Evolutionary conservation across 1,140 invertebrate genomes (phyloP), one percentile per base, ranked within the genome.

Genomic region (Brachionus rubens): DNA sequence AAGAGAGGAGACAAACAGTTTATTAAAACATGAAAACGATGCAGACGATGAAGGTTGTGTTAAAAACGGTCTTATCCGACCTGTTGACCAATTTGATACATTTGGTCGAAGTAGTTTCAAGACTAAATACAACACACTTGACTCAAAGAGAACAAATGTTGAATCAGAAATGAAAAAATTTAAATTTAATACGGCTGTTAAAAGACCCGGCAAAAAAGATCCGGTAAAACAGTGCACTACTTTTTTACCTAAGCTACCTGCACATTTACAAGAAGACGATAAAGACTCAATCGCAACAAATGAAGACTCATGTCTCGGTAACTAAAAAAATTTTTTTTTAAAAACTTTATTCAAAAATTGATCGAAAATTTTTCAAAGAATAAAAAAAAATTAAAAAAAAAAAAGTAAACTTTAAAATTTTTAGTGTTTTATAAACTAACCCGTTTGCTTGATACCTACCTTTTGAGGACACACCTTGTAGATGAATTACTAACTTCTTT

Each of bases 81-180:
- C 54, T 59, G 54, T 59, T 10, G 59, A 65, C 19, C 5, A 46
- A 3, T 46, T 46, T 14, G n/a, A 46, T 10, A 43, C 36, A 3
- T 65, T 43, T 65, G 59, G 59, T 43, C 33, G 59, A 14, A 65
- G 40, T 26, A 65, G 59, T 26, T 65, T 65, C 5, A 65, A 65
- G n/a, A 65, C 21, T 0, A 65, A 65, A 16, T 65, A 43, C 40
- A 65, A 65, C 4, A 65, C 36, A 9, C 14, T 65, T 36, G 40
- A 65, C n/a, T 46, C 43, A 6, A 65, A 43, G 12, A 65, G 43
- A 43, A 43, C 16, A 21, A 65, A n/a, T 28, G 0, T 1, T 0
- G 1, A 65, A 24, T 43, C n/a, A 7, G 40, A 65, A 19, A 43
- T 43, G 5, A 36, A 65, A 9, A 65, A 65, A 65, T 3, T 65